Base-by-base conservation (phyloP, 2,797 vertebrate species). In the Notolabrus celidotus region DNA sequence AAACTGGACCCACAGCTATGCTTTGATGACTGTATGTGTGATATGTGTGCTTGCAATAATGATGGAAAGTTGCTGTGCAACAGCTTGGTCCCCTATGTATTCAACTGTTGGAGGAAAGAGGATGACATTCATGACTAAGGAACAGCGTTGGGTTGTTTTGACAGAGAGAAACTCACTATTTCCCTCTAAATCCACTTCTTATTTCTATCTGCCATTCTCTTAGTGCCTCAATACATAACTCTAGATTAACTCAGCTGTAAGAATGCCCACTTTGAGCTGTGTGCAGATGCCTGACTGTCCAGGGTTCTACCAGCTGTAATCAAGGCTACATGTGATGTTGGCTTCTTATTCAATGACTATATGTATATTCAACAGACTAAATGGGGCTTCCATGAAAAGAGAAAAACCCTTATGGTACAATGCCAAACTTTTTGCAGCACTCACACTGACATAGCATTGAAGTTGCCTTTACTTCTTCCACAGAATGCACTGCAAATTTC, bases 361-460 rank as follows among this genome's bases (percentile, higher is more conserved):
- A 52, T 1, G 9, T 96, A 96, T 1, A 86, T 96, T 55, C n/a
- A 86, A 50, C 77, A 92, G n/a, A 56, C 83, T 10, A 63, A 92
- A 25, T 96, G 96, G 17, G 93, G 95, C 77, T 96, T 96, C 77
- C 95, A 92, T 66, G 86, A 92, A 5, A 83, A 92, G 0, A 95
- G 95, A 16, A 86, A 45, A 58, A 94, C 93, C 9, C 96, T 94
- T 43, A 91, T 89, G 92, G 95, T 96, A 82, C 23, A 62, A 31
- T 67, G 66, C 3, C 59, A 41, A 14, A 27, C 10, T 0, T 23
- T 10, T 12, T 46, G n/a, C 1, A 63, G n/a, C 5, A 19, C 39
- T 60, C 0, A 7, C 43, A 38, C 57, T 67, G 23, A 73, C 12
- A 38, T 45, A 1, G 47, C 34, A 56, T 56, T 79, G 53, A 41